These are phyloP conservation scores for Passerina amoena DNA, from an alignment of 2,113 vertebrate species.

Conservation along the genomic window DNA sequence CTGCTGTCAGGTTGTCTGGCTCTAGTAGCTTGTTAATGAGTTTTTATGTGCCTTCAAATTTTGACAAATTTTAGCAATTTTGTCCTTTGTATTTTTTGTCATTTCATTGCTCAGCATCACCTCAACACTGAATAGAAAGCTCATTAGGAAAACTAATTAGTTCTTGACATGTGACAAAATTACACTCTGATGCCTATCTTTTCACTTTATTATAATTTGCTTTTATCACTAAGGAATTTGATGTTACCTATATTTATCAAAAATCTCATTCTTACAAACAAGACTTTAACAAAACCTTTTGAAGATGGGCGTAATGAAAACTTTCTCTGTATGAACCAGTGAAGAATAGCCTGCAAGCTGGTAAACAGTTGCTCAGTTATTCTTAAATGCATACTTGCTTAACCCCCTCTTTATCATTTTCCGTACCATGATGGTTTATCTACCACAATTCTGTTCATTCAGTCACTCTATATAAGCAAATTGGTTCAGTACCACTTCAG, in stretches of 20 bases:
- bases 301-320: not conserved
- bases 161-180: constrained; percentile 8
- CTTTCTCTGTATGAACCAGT: not conserved
- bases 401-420: not conserved
- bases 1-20: not conserved
- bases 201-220: not conserved
- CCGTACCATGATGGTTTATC: not conserved
- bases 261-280: not conserved
- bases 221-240: not conserved
- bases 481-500: not conserved
- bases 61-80: not conserved
- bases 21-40: not conserved
- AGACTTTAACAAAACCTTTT: not conserved
- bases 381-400: not conserved
- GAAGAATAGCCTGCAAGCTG: not conserved
- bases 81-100: constrained; percentile 14
- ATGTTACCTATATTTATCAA: not conserved
- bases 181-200: not conserved
- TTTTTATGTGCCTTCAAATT: not conserved
- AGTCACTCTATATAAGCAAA: not conserved
- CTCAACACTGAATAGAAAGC: constrained; percentile 1
- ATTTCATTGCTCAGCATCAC: constrained; percentile 11
- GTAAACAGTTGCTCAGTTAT: not conserved
- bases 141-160: constrained; percentile 14
- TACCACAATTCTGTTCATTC: not conserved